Evolutionary conservation across 2,888 invertebrate genomes (phyloP).

Genomic region (Exocentrus adspersus): DNA sequence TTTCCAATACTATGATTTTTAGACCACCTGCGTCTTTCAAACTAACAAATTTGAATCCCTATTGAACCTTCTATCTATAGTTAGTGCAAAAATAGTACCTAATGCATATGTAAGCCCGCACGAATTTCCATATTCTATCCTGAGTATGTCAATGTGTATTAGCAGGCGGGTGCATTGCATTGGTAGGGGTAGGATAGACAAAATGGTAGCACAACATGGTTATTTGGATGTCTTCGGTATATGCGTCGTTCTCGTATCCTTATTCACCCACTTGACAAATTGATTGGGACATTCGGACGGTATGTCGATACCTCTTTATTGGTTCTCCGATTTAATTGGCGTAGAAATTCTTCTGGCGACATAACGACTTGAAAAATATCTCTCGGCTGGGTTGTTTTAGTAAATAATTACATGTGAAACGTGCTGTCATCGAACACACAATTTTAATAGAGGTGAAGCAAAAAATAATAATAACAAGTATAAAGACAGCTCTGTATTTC

Average conservation of each 20-base stretch:
- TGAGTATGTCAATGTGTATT: conserved; percentile 47
- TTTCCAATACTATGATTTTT: too few species aligned
- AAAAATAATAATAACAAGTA: too few species aligned
- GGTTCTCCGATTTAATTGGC: conserved; percentile 34
- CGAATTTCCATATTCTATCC: conserved; percentile 51
- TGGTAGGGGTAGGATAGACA: too few species aligned
- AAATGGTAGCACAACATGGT: conserved; percentile 43
- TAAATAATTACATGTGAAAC: too few species aligned
- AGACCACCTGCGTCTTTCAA: too few species aligned
- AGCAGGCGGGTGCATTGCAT: conserved; percentile 39
- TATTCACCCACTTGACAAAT: conserved; percentile 36
- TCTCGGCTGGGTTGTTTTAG: too few species aligned
- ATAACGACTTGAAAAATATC: neutral
- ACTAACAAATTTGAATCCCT: too few species aligned
- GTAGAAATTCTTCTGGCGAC: conserved; percentile 25
- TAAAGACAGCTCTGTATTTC: too few species aligned
- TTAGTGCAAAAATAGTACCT: too few species aligned
- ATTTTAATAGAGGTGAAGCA: too few species aligned
- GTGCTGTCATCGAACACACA: too few species aligned
- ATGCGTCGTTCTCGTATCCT: conserved; percentile 11
- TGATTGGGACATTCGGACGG: conserved; percentile 44
- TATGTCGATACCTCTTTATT: conserved; percentile 40
- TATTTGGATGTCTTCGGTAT: conserved; percentile 20
- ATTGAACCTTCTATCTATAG: too few species aligned
- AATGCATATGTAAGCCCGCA: conserved; percentile 24